phyloP scores from a whole-genome alignment of 2,113 vertebrate species.

The Octodon degus region DNA sequence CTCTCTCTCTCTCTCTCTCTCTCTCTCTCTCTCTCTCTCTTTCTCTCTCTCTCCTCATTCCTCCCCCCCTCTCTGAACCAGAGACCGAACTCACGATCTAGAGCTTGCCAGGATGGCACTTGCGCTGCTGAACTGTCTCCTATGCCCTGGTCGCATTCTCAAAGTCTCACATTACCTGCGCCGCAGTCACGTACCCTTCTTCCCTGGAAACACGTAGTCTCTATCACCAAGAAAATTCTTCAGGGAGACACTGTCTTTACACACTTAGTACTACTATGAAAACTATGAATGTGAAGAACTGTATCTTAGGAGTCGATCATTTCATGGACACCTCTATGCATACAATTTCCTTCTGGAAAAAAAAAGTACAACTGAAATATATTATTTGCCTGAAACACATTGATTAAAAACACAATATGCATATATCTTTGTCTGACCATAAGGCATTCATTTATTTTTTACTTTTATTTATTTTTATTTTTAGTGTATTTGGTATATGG shows the following conservation, averaged over 20 bases:
- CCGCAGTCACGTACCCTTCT: fast-evolving
- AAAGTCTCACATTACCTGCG: background rate
- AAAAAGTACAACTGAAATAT: background rate
- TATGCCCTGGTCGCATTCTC: background rate
- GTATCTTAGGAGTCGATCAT: background rate
- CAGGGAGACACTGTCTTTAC: background rate
- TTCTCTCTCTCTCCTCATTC: no score
- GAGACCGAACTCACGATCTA: no score
- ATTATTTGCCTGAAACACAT: background rate
- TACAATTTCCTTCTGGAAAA: background rate
- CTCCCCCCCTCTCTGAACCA: no score
- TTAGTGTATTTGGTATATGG: no score
- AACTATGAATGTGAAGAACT: background rate
- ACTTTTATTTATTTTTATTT: no score
- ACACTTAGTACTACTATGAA: background rate
- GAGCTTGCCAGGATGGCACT: no score
- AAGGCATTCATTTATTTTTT: background rate
- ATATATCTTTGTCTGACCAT: background rate
- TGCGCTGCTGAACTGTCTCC: no score
- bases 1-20: no score
- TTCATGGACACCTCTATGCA: background rate
- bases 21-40: no score
- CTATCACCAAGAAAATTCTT: background rate
- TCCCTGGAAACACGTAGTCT: background rate
- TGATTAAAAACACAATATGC: background rate